phyloP scores from a whole-genome alignment of 2,797 vertebrate genomes.

The Thalassophryne amazonica region DNA sequence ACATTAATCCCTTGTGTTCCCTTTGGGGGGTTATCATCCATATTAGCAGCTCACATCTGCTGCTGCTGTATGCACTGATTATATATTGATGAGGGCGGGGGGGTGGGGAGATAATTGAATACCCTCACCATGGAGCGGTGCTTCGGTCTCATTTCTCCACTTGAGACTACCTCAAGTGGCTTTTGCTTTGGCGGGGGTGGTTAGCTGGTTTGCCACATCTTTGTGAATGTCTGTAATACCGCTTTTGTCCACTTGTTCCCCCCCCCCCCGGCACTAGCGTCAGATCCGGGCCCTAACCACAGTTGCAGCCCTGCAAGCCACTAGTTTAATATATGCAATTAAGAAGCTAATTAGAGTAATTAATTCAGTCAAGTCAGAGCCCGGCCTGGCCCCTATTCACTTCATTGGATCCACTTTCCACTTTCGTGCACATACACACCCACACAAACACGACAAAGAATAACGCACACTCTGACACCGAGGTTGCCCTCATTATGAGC shows the following conservation, averaged over 20 bases:
- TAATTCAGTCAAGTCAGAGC: constrained; percentile 77
- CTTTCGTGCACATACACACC: constrained; percentile 33
- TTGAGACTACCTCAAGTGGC: constrained; percentile 56
- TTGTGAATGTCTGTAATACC: constrained; percentile 26
- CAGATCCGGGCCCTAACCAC: constrained; percentile 44
- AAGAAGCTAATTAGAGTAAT: constrained; percentile 84
- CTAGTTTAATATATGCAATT: constrained; percentile 82
- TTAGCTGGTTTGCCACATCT: constrained; percentile 3
- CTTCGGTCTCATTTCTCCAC: constrained; percentile 51
- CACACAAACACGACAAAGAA: constrained; percentile 40
- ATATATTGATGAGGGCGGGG: constrained; percentile 65
- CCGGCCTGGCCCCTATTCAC: constrained; percentile 76
- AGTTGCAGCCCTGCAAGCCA: constrained; percentile 65
- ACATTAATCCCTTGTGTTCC: constrained; percentile 58
- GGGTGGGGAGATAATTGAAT: constrained; percentile 55
- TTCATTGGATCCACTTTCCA: constrained; percentile 65
- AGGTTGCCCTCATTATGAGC: constrained; percentile 69
- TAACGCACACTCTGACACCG: constrained; percentile 53
- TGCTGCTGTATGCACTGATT: constrained; percentile 55
- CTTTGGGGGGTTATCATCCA: constrained; percentile 49
- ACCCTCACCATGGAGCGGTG: constrained; percentile 30
- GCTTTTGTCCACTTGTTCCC: constrained; percentile 40
- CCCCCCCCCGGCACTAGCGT: constrained; percentile 30
- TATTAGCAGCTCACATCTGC: constrained; percentile 66
- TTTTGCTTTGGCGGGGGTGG: constrained; percentile 37